Evolutionary conservation across 2,888 invertebrate genomes (phyloP), one percentile per base, ranked within the genome.

Genomic region (Drosophila robusta): DNA sequence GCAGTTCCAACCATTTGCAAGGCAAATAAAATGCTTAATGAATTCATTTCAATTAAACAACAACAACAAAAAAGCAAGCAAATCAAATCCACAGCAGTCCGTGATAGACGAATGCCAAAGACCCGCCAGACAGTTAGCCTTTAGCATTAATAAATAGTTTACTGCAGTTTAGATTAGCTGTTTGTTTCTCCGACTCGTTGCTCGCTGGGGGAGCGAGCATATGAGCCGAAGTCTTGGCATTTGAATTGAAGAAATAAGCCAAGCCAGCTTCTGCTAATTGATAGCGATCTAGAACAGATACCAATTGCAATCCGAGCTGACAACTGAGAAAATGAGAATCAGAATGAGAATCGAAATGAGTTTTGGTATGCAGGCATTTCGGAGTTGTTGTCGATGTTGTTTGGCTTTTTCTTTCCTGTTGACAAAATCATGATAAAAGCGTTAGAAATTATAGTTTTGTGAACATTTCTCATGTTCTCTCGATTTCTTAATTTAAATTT

Each of bases 41-140:
- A 86, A 89, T 86, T 89, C 85, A 87, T 84, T 86, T 89, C 87
- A 86, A 86, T 86, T 86, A 86, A 85, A 88, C 78, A 62, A 52
- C 60, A 69, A 70, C 44, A 56, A 34, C 38, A 26, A 52, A 45
- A 55, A 57, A 45, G n/a, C 22, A 32, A 26, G 18, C 69, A 62
- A 62, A 70, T 70, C 60, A 49, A 63, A 63, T 63, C 58, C 42
- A 34, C 29, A 41, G 41, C 52, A 58, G 36, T 49, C 67, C 64
- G 62, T 76, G 79, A 87, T 77, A 82, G 88, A 78, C 75, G 66
- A 75, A 78, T 63, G 78, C 78, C 70, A 71, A 63, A 75, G 78
- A 64, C 74, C 62, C 75, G 72, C 68, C 72, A 71, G 56, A 34
- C 60, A 70, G 55, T 42, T 61, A 73, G 78, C 73, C 58, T 75